Percentiles rank a stretch among this genome's conserved stretches.
Evolutionary conservation across 2,888 invertebrate genomes (phyloP).

Genomic region (Drosophila antonietae): DNA sequence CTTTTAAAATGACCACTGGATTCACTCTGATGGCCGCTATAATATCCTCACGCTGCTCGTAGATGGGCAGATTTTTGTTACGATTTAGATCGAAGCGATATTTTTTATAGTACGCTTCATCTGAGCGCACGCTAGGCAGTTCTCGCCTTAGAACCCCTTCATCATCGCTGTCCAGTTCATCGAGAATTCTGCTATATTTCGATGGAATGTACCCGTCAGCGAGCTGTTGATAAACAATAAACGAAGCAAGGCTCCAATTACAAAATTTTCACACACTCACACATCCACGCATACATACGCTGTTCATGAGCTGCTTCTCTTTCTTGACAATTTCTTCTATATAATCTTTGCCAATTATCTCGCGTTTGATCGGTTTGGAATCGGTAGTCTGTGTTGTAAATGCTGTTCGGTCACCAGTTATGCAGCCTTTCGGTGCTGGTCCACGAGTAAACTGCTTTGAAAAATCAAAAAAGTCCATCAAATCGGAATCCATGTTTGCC

Average conservation of each 20-base stretch:
- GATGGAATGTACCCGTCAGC: neutral
- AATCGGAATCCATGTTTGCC: constrained; percentile 76
- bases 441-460: constrained; percentile 80
- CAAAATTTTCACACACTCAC: neutral
- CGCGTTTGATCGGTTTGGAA: constrained; percentile 69
- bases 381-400: constrained; percentile 39
- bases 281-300: constrained; percentile 53
- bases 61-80: constrained; percentile 80
- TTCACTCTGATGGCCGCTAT: constrained; percentile 86
- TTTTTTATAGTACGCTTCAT: constrained; percentile 75
- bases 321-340: constrained; percentile 58
- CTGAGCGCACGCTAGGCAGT: constrained; percentile 43
- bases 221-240: constrained; percentile 29
- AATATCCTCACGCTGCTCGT: constrained; percentile 86
- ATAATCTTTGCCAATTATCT: constrained; percentile 75
- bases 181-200: constrained; percentile 48
- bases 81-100: constrained; percentile 79
- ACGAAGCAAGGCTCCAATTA: constrained; percentile 14
- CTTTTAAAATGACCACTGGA: constrained; percentile 93
- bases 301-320: constrained; percentile 71
- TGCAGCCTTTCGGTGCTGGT: constrained; percentile 56
- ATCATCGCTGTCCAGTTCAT: constrained; percentile 79
- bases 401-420: constrained; percentile 53
- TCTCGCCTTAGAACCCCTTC: constrained; percentile 46
- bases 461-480: constrained; percentile 82